Percentiles rank a stretch among this genome's conserved stretches.
These are phyloP conservation scores for Morone saxatilis DNA, from an alignment of 2,113 vertebrate genomes.

Conservation along the genomic window DNA sequence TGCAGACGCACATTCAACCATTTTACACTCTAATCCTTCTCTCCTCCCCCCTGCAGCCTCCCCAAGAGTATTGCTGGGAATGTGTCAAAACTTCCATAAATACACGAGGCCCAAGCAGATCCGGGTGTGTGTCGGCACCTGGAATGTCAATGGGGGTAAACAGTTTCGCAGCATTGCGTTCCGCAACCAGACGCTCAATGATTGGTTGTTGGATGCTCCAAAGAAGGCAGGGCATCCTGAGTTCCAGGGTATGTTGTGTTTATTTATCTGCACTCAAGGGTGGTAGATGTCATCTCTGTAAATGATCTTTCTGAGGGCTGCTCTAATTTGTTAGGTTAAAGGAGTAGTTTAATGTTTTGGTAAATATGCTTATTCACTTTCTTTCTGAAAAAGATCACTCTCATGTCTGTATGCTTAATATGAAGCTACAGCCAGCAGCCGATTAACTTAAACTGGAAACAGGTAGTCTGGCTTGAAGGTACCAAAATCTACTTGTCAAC, in stretches of 20 bases:
- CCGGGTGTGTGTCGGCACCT: constrained; percentile 92
- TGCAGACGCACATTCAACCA: not conserved
- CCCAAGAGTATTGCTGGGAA: constrained; percentile 93
- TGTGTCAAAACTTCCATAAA: constrained; percentile 97
- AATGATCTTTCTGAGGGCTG: not conserved
- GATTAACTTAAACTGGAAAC: not conserved
- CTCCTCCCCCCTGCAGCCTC: constrained; percentile 85
- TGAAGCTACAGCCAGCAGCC: not conserved
- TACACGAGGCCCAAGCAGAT: constrained; percentile 94
- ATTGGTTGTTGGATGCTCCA: constrained; percentile 97
- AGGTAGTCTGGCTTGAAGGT: not conserved
- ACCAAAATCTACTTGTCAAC: not conserved
- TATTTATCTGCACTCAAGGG: not conserved
- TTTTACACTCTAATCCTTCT: constrained; percentile 2
- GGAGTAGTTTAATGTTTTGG: too few relatives aligned
- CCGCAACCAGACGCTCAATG: constrained; percentile 97
- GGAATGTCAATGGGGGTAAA: constrained; percentile 98
- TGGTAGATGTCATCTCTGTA: not conserved
- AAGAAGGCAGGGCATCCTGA: constrained; percentile 91
- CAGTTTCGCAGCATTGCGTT: constrained; percentile 98
- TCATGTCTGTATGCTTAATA: not conserved
- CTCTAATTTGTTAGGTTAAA: not conserved
- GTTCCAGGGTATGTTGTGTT: constrained; percentile 89
- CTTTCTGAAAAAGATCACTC: not conserved
- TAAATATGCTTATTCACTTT: not conserved